Evolutionary conservation across 2,797 vertebrate species (phyloP).

Genomic region (Acestrorhynchus altus): DNA sequence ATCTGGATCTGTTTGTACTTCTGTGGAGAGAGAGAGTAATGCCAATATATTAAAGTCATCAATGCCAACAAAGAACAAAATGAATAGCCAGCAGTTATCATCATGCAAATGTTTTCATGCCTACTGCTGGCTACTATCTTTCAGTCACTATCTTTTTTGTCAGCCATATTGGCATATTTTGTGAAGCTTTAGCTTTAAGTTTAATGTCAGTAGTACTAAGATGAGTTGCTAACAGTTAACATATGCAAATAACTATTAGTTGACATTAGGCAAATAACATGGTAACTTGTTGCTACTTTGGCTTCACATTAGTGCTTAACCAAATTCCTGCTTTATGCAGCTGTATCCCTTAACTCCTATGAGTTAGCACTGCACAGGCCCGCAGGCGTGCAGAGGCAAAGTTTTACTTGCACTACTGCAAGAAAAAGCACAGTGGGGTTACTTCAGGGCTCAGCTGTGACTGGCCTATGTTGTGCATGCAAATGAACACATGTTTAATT

Average conservation of each 20-base stretch:
- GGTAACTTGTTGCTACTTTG: background rate
- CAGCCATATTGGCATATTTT: background rate
- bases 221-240: background rate
- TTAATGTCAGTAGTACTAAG: too few species aligned
- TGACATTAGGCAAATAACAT: background rate
- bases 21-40: background rate
- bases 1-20: background rate
- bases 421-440: constrained; percentile 44
- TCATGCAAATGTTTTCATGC: background rate
- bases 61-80: background rate
- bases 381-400: constrained; percentile 12
- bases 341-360: constrained; percentile 1
- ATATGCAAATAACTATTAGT: background rate
- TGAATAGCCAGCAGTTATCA: background rate
- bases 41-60: background rate
- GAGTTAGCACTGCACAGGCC: background rate
- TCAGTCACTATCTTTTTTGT: too few species aligned
- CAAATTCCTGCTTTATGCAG: background rate
- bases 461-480: constrained; percentile 32
- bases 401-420: constrained; percentile 40
- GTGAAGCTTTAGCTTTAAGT: background rate
- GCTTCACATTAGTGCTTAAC: background rate
- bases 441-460: background rate
- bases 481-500: constrained; percentile 38
- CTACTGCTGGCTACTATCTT: background rate